These are phyloP conservation scores for Malacoraja senta DNA, from an alignment of 2,797 vertebrate species.

Conservation along the genomic window DNA sequence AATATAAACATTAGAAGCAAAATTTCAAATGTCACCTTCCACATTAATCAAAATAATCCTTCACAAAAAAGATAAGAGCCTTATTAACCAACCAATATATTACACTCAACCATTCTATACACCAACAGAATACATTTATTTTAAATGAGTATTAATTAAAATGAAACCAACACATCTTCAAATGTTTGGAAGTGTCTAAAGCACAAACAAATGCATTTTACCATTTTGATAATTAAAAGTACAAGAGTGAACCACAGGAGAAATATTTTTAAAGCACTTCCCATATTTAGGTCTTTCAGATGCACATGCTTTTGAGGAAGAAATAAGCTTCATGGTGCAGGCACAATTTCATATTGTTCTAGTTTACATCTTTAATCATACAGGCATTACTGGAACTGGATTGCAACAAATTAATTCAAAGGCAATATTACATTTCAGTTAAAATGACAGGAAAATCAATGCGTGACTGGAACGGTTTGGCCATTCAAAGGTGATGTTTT, in stretches of 20 bases:
- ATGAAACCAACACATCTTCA: background rate
- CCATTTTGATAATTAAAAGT: background rate
- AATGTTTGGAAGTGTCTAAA: background rate
- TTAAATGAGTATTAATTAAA: background rate
- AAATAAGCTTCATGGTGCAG: background rate
- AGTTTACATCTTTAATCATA: background rate
- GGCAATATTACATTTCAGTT: background rate
- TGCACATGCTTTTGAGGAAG: background rate
- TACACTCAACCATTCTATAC: background rate
- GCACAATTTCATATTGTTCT: background rate
- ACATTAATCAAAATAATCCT: constrained; percentile 8
- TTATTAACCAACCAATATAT: constrained; percentile 3
- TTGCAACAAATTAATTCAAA: background rate
- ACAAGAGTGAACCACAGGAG: background rate
- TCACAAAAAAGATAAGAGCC: background rate
- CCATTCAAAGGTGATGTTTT: background rate
- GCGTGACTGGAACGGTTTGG: background rate
- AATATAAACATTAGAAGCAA: constrained; percentile 35
- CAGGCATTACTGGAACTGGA: background rate
- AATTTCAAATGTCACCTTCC: constrained; percentile 10
- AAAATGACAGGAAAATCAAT: background rate
- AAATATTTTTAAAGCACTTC: background rate
- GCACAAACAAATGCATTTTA: background rate
- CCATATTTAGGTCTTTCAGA: background rate
- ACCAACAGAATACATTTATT: constrained; percentile 8